These are phyloP conservation scores for Euleptes europaea DNA, from an alignment of 2,113 vertebrate species.

Conservation along the genomic window DNA sequence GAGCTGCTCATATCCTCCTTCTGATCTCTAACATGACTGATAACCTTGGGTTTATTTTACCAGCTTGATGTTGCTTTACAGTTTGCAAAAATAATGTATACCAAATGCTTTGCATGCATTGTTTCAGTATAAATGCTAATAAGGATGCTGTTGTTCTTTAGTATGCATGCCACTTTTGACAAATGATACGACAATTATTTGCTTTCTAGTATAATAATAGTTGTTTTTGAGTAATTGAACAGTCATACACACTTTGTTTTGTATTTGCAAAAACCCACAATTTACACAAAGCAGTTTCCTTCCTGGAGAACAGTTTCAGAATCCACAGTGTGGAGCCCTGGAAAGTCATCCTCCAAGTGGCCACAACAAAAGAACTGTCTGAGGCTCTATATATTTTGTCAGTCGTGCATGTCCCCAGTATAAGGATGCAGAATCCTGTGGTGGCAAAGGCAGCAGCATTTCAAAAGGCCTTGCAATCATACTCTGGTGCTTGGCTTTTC, in stretches of 20 bases:
- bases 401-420: neutral
- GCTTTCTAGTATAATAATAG: neutral
- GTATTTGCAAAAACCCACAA: neutral
- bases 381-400: neutral
- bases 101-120: too few relatives aligned
- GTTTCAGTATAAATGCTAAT: neutral
- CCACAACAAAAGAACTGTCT: neutral
- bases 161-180: neutral
- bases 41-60: neutral
- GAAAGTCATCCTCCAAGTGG: neutral
- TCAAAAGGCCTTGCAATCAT: neutral
- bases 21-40: neutral
- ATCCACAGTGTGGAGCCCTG: neutral
- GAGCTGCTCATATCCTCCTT: too few relatives aligned
- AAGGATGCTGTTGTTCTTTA: neutral
- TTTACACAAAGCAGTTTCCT: neutral
- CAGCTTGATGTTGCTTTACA: neutral
- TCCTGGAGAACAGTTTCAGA: neutral
- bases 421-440: neutral
- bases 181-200: neutral
- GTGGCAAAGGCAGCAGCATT: neutral
- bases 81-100: neutral
- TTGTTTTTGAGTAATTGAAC: neutral
- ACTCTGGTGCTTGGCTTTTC: constrained; percentile 10
- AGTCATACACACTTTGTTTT: neutral